These are phyloP conservation scores for Cantharis rufa DNA, from an alignment of 2,888 invertebrate genomes.

Conservation along the genomic window DNA sequence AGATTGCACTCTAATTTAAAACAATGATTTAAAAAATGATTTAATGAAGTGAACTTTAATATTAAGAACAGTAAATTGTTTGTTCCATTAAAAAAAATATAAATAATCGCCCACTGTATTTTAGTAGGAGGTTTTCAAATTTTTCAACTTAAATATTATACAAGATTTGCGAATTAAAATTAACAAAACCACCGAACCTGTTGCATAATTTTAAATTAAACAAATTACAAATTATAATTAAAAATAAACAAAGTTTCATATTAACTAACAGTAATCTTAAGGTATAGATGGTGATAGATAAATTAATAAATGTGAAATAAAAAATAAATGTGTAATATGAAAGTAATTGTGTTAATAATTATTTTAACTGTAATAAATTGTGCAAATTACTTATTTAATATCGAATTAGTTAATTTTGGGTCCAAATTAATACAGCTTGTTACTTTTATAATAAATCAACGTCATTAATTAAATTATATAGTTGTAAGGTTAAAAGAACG, in stretches of 20 bases:
- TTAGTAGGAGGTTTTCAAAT: background rate
- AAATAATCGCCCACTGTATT: background rate
- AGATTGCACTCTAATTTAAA: background rate
- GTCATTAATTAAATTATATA: background rate
- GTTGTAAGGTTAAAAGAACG: background rate
- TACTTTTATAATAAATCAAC: background rate
- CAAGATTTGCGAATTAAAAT: background rate
- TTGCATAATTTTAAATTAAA: background rate
- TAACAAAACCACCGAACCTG: background rate
- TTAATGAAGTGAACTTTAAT: background rate
- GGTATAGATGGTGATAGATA: background rate
- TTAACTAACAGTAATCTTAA: background rate
- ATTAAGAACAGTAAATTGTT: background rate
- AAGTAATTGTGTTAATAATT: background rate
- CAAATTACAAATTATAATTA: background rate
- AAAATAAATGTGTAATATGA: background rate
- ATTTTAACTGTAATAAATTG: background rate
- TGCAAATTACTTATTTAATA: background rate
- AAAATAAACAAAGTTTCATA: background rate
- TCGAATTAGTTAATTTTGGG: background rate
- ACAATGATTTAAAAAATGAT: background rate
- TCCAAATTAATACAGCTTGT: background rate
- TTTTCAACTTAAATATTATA: background rate
- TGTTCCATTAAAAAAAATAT: background rate
- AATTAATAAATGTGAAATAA: background rate